These are phyloP conservation scores for Erebia aethiops DNA, from an alignment of 2,888 invertebrate species.

Conservation along the genomic window DNA sequence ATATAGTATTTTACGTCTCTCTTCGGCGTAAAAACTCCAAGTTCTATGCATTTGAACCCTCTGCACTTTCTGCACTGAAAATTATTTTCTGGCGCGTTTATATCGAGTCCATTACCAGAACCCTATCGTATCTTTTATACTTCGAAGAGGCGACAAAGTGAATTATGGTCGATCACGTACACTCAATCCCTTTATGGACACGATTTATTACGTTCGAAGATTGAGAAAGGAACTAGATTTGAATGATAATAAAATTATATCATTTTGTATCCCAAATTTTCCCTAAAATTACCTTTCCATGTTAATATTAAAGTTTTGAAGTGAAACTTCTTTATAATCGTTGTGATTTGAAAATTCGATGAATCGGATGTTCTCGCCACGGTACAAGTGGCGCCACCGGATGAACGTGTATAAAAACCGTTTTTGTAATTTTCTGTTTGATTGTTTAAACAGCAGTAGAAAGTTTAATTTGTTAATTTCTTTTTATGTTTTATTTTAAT, in stretches of 20 bases:
- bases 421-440: no score
- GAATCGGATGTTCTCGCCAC: no score
- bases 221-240: constrained; percentile 15
- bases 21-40: no score
- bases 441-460: no score
- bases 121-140: constrained; percentile 34
- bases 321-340: no score
- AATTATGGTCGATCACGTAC: constrained; percentile 51
- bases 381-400: no score
- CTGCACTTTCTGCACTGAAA: neutral
- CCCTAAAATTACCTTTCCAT: neutral
- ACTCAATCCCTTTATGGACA: constrained; percentile 41
- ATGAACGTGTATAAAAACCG: no score
- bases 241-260: neutral
- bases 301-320: neutral
- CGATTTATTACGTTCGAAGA: constrained; percentile 33
- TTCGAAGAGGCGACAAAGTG: constrained; percentile 39
- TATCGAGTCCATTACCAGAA: constrained; percentile 36
- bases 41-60: no score
- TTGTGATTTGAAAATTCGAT: no score
- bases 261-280: neutral
- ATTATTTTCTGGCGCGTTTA: constrained; percentile 15
- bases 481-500: no score
- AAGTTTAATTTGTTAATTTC: no score
- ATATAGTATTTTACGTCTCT: no score